Percentiles rank a stretch among this genome's conserved stretches.
Evolutionary conservation across 2,888 invertebrate genomes (phyloP).

Genomic region (Philaethria dido): DNA sequence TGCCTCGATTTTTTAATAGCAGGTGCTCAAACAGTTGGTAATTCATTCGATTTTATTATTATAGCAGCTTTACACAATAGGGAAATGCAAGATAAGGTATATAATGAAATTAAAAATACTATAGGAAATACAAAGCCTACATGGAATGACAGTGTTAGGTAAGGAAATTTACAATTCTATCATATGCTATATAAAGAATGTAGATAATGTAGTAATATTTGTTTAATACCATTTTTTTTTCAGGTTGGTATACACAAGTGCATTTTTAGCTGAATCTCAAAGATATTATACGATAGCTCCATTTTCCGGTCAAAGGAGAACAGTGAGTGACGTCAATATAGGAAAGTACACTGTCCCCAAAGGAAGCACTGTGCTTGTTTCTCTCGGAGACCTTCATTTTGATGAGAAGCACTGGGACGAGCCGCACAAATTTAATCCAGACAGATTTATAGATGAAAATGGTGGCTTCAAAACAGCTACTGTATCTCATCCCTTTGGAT

Average conservation of each 20-base stretch:
- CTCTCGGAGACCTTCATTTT: conserved; percentile 76
- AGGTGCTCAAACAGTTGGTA: conserved; percentile 87
- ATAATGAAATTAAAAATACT: conserved; percentile 81
- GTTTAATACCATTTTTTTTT: no score
- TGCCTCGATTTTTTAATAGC: conserved; percentile 88
- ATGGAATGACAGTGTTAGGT: conserved; percentile 56
- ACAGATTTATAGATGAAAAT: conserved; percentile 82
- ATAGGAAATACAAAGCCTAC: conserved; percentile 71
- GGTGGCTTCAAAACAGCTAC: conserved; percentile 78
- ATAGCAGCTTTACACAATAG: conserved; percentile 81
- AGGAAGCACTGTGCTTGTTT: conserved; percentile 79
- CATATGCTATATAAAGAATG: no score
- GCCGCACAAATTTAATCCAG: conserved; percentile 82
- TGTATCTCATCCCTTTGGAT: conserved; percentile 85
- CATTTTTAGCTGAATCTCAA: conserved; percentile 81
- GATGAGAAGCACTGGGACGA: conserved; percentile 80
- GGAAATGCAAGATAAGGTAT: conserved; percentile 82
- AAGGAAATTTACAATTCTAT: no score
- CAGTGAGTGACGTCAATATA: conserved; percentile 58
- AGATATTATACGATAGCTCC: conserved; percentile 80
- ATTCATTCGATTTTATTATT: conserved; percentile 83
- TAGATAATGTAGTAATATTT: no score
- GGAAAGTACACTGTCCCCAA: conserved; percentile 72
- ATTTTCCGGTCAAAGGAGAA: conserved; percentile 77
- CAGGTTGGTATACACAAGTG: conserved; percentile 77